Evolutionary conservation across 2,797 vertebrate genomes (phyloP).

Genomic region (Vultur gryphus): DNA sequence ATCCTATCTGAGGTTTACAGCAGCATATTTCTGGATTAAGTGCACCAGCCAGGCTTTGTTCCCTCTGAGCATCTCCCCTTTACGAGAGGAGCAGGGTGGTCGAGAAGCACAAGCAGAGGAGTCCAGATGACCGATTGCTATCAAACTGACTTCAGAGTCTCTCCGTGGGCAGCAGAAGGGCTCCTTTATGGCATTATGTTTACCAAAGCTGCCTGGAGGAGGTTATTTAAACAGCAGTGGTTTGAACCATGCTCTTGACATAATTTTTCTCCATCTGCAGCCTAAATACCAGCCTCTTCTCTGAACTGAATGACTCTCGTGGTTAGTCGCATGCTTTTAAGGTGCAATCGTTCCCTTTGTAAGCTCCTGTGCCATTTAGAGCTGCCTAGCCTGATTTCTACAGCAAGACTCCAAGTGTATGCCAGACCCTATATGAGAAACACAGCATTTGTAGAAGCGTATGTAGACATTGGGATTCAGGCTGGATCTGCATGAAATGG

Average conservation of each 20-base stretch:
- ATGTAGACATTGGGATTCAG: not conserved
- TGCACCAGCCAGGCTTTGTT: not conserved
- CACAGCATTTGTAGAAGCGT: not conserved
- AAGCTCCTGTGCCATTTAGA: not conserved
- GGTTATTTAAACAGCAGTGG: not conserved
- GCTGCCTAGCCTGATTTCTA: not conserved
- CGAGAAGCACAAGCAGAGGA: not conserved
- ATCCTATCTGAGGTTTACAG: not conserved
- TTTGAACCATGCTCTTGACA: constrained; percentile 24
- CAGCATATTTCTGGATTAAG: not conserved
- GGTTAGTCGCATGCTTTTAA: not conserved
- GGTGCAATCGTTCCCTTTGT: not conserved
- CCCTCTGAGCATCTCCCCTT: not conserved
- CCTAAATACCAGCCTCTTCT: constrained; percentile 5
- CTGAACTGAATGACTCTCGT: not conserved
- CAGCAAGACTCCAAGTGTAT: not conserved
- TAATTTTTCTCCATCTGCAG: constrained; percentile 8
- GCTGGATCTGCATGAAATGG: not conserved
- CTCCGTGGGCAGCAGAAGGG: not conserved
- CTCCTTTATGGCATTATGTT: not conserved
- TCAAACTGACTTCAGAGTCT: not conserved
- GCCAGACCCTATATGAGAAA: not conserved
- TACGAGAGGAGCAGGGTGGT: not conserved
- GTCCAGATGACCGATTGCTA: not conserved
- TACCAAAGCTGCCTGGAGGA: constrained; percentile 5